Conservation (phyloP, 2,113 vertebrate genomes). For the Nibea coibor region DNA sequence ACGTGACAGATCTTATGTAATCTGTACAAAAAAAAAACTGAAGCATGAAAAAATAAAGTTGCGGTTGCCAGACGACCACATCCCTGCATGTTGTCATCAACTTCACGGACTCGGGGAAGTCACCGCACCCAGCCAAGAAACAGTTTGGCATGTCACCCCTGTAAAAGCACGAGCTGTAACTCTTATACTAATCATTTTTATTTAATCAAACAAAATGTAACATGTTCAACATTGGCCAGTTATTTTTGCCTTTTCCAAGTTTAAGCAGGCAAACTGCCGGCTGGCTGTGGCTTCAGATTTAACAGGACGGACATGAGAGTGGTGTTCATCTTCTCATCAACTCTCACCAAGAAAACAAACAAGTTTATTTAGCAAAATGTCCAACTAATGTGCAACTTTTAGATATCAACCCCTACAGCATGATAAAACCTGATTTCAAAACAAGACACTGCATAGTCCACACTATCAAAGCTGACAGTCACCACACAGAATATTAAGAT, state of each 20-base stretch:
- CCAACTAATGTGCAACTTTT: slow-evolving; percentile 10
- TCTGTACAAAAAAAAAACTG: not conserved
- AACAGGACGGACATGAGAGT: not conserved
- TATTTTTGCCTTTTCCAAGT: not conserved
- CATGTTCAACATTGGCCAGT: not conserved
- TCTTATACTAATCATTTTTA: not conserved
- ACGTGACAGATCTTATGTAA: not conserved
- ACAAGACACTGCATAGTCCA: slow-evolving; percentile 12
- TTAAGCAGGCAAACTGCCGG: not conserved
- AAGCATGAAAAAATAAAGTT: not conserved
- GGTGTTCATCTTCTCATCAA: not conserved
- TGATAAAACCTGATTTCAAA: slow-evolving; percentile 11
- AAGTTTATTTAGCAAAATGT: not conserved
- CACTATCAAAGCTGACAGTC: slow-evolving; percentile 21
- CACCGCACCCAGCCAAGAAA: not conserved
- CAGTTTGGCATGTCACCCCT: not conserved
- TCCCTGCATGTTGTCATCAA: not conserved
- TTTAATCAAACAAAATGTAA: not conserved
- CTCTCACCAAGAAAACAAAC: not conserved
- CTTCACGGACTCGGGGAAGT: not conserved
- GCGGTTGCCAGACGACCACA: not conserved
- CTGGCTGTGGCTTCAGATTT: not conserved
- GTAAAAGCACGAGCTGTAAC: not conserved
- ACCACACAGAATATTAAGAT: slow-evolving; percentile 2
- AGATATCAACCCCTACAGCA: not conserved